These are phyloP conservation scores for Pollenia labialis DNA, from an alignment of 2,888 invertebrate genomes.

Conservation along the genomic window DNA sequence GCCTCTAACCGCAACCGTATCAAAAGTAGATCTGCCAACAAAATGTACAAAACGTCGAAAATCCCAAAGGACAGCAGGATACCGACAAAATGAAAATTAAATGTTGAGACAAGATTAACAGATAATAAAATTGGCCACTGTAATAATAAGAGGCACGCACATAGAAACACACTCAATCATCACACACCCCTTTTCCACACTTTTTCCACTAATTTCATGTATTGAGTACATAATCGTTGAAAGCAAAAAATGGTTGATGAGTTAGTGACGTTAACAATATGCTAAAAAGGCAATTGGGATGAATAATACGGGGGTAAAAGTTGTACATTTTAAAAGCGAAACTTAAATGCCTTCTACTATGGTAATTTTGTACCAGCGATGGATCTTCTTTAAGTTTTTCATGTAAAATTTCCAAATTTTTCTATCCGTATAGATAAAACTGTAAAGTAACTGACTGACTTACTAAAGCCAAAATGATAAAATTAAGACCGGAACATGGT, in stretches of 20 bases:
- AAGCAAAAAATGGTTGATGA: background rate
- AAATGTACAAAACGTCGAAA: constrained; percentile 65
- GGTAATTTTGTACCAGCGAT: background rate
- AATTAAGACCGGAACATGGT: too few species aligned
- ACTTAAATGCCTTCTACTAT: background rate
- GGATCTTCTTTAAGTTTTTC: too few species aligned
- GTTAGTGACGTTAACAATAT: constrained; percentile 32
- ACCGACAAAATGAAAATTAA: constrained; percentile 55
- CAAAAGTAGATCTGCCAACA: constrained; percentile 65
- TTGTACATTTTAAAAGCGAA: background rate
- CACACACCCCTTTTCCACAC: constrained; percentile 75
- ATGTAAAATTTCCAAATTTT: too few species aligned
- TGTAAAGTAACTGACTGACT: too few species aligned
- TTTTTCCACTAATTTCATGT: constrained; percentile 11
- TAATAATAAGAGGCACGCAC: constrained; percentile 18
- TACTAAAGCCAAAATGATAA: too few species aligned
- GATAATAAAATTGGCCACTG: constrained; percentile 78
- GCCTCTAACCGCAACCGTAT: constrained; percentile 60
- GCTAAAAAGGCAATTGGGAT: background rate
- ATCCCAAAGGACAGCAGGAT: constrained; percentile 74
- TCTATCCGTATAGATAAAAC: too few species aligned
- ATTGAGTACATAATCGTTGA: constrained; percentile 30
- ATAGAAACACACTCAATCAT: background rate
- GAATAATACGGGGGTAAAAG: background rate
- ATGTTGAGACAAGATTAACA: constrained; percentile 64